Conservation (phyloP, 2,113 vertebrate species). For the Calypte anna region DNA sequence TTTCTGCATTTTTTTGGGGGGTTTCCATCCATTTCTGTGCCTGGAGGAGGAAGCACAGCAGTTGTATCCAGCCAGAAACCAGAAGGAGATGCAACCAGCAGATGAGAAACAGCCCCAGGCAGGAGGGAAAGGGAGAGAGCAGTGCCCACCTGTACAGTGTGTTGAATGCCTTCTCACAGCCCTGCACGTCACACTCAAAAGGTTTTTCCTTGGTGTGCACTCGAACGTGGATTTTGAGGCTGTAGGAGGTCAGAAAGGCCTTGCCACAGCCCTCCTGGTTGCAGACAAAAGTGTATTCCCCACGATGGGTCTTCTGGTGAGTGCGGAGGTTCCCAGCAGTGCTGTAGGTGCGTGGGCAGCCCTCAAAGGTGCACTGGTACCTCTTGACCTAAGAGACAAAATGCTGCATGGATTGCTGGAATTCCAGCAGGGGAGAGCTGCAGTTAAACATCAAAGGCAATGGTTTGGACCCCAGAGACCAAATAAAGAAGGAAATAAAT, state of each 20-base stretch:
- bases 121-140: fast-evolving
- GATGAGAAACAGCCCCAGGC: background rate
- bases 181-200: constrained; percentile 96
- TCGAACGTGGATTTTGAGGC: constrained; percentile 96
- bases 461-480: no score
- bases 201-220: constrained; percentile 99
- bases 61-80: background rate
- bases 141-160: constrained; percentile 90
- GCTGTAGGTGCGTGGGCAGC: constrained; percentile 97
- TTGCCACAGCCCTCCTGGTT: constrained; percentile 98
- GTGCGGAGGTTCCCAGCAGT: constrained; percentile 97
- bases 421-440: background rate
- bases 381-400: constrained; percentile 88
- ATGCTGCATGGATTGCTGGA: background rate
- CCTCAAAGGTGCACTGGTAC: constrained; percentile 98
- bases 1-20: background rate
- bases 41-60: background rate
- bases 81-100: background rate
- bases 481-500: no score
- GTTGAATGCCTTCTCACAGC: constrained; percentile 98
- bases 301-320: constrained; percentile 96
- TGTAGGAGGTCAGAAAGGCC: constrained; percentile 98
- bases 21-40: background rate
- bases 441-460: background rate
- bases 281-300: constrained; percentile 98